Percentiles rank a stretch among this genome's conserved stretches.
Evolutionary conservation across 2,113 vertebrate genomes (phyloP).

Genomic region (Phainopepla nitens): DNA sequence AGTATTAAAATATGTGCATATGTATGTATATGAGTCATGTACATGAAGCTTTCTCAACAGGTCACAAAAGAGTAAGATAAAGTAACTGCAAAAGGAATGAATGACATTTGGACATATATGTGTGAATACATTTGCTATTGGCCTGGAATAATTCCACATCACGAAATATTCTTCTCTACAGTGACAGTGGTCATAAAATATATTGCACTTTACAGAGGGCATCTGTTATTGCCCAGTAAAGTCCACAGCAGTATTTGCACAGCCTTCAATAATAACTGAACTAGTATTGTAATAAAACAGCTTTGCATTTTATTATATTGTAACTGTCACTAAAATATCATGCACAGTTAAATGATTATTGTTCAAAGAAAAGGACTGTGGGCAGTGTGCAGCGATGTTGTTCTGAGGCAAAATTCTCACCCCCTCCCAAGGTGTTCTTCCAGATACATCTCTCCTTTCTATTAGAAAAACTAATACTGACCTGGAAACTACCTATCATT

Average conservation of each 20-base stretch:
- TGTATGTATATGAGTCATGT: rapidly evolving
- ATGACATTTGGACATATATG: not conserved
- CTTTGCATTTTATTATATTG: not conserved
- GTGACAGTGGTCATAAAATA: not conserved
- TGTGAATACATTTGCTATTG: not conserved
- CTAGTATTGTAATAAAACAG: not conserved
- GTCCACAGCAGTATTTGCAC: not conserved
- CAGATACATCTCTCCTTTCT: not conserved
- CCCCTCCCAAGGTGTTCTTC: not conserved
- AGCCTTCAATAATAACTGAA: not conserved
- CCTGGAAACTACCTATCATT: not conserved
- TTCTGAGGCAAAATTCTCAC: not conserved
- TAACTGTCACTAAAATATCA: not conserved
- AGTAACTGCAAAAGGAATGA: not conserved
- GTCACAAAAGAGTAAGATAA: not conserved
- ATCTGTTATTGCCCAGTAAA: not conserved
- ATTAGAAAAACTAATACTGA: not conserved
- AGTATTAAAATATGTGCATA: not conserved
- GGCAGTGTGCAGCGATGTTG: not conserved
- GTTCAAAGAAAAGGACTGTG: not conserved
- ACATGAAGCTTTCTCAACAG: not conserved
- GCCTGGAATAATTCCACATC: not conserved
- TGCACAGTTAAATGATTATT: not conserved
- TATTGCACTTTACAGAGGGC: not conserved
- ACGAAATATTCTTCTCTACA: not conserved